phyloP scores from a whole-genome alignment of 2,888 invertebrate genomes.

The Spatulosminthurus flaviceps region DNA sequence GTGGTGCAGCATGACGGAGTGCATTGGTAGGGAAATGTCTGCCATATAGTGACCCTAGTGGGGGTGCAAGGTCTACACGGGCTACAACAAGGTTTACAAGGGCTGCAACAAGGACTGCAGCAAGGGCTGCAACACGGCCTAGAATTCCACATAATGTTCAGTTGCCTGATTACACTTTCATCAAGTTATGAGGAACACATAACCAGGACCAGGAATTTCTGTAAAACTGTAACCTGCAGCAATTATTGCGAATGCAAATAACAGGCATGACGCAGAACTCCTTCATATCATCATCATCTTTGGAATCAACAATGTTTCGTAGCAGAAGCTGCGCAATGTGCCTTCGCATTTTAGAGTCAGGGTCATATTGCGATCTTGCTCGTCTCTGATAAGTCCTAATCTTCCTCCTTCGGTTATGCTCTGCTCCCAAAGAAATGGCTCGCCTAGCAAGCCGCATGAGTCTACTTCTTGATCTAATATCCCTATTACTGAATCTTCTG shows the following conservation, averaged over 20 bases:
- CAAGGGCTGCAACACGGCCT: neutral
- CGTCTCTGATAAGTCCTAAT: neutral
- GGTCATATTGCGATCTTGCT: neutral
- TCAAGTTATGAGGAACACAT: too few species aligned
- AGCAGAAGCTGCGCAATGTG: neutral
- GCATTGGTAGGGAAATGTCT: neutral
- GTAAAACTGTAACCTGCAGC: neutral
- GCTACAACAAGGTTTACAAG: conserved; percentile 22
- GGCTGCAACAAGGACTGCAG: conserved; percentile 15
- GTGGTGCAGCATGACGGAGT: neutral
- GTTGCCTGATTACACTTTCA: too few species aligned
- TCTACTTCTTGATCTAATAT: too few species aligned
- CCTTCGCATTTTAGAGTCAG: neutral
- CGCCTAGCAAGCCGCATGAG: too few species aligned
- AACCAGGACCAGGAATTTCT: too few species aligned
- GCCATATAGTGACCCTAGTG: neutral
- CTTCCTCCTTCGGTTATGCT: neutral
- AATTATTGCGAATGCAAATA: neutral
- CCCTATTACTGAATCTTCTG: too few species aligned
- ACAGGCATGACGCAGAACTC: conserved; percentile 10
- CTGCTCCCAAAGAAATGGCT: too few species aligned
- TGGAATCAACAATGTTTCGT: neutral
- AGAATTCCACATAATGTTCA: too few species aligned
- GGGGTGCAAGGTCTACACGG: conserved; percentile 3
- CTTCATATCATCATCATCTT: neutral